Evolutionary conservation across 2,797 vertebrate genomes (phyloP), one percentile per base, ranked within the genome.

Genomic region (Falco berigora): DNA sequence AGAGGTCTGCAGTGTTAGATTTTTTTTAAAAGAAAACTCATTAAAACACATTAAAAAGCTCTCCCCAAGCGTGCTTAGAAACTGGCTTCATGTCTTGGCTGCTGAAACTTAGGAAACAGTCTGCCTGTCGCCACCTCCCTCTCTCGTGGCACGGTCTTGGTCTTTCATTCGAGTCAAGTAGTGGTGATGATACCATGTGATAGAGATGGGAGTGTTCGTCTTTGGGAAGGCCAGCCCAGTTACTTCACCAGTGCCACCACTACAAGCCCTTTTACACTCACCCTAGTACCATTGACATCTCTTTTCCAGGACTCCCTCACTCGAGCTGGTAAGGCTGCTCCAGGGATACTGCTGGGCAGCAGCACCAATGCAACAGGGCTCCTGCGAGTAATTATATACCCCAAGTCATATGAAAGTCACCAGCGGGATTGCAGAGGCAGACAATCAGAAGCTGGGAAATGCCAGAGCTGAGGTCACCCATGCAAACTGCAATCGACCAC

Each of bases 161-260:
- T 59, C 49, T 78, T 91, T 77, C 28, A 16, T 64, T 69, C 1
- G 4, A 75, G 23, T 27, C 34, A 25, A 3, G 44, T 59, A 9
- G 10, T 55, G 40, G 14, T 21, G 56, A 52, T 0, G 2, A 24
- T 11, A 38, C 1, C 4, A 40, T 25, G 53, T 5, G 2, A 28
- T 32, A 78, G 62, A 1, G 1, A 55, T 19, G 36, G 44, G 28
- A 72, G 73, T 5, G 15, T 56, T 81, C 66, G 64, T 13, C 36
- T 59, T 59, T 17, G 16, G 23, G 76, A 88, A 78, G 47, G 9
- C 11, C 28, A 56, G 40, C 22, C 50, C 11, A 3, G 47, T 40
- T 50, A 44, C 46, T 58, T 72, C 44, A 46, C 9, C 19, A 49
- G 24, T 53, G 66, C 21, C 24, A 25, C 19, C 17, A 47, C 36